Conservation (phyloP, 2,113 vertebrate species). For the Catagonus wagneri region DNA sequence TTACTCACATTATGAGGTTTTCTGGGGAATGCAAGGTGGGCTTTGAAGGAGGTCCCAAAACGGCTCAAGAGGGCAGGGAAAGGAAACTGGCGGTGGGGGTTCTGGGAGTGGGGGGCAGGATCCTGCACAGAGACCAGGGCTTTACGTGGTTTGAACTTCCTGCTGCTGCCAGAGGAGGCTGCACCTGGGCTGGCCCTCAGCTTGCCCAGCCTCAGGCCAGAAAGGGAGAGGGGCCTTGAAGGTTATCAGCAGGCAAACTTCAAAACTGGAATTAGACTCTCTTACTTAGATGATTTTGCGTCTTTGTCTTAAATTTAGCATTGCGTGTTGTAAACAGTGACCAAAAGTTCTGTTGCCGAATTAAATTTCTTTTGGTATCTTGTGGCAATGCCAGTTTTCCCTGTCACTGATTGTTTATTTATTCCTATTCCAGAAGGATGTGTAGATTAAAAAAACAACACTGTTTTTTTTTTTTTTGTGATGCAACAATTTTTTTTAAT, state of each 20-base stretch:
- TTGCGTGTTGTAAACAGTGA: neutral
- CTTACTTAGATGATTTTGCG: neutral
- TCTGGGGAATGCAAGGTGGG: neutral
- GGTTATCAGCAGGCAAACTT: neutral
- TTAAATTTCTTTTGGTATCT: constrained; percentile 37
- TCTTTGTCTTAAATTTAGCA: constrained; percentile 9
- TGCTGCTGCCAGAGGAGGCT: neutral
- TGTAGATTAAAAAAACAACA: constrained; percentile 33
- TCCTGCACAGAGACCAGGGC: neutral
- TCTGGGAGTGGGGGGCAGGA: neutral
- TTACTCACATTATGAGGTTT: neutral
- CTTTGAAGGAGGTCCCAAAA: neutral
- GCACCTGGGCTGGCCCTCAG: neutral
- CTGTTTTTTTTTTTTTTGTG: neutral
- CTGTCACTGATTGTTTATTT: constrained; percentile 48
- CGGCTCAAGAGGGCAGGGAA: neutral
- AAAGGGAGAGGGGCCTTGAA: neutral
- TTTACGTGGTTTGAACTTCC: neutral
- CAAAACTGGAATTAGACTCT: neutral
- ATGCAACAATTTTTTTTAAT: neutral
- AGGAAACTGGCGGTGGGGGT: neutral
- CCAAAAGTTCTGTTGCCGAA: neutral
- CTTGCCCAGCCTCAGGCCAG: neutral
- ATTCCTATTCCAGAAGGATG: constrained; percentile 68
- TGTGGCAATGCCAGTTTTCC: neutral